Evolutionary conservation across 2,113 vertebrate genomes (phyloP), one percentile per base, ranked within the genome.

Genomic region (Hyperoodon ampullatus): DNA sequence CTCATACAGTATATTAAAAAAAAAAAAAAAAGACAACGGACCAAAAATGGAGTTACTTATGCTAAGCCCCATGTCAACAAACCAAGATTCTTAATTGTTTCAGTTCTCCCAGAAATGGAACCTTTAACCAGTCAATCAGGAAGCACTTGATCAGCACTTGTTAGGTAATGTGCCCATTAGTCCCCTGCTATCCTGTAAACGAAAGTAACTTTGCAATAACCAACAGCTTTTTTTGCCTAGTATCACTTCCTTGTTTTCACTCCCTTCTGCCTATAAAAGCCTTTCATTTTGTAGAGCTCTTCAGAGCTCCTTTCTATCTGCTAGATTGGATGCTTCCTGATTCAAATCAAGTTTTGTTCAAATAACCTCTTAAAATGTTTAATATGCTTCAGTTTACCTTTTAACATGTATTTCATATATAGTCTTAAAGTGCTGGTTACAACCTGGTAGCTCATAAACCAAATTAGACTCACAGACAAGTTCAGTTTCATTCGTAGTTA

Each of bases 401-500:
- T 90, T 55, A 94, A 44, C 70, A 55, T 77, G 26, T 68, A 50
- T 94, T 90, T 35, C 77, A 58, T 26, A 75, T 21, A 42, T 28
- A 50, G 30, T 18, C 21, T 97, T 86, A 39, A 93, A 83, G 42
- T 0, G 23, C 68, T 68, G 55, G 12, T 50, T 18, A 50, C 33
- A 93, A 74, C 26, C 88, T 86, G 66, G 7, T 26, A 74, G 16
- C 39, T 88, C 81, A 58, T 33, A 74, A 75, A 74, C 28, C 63
- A 84, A 58, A 80, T 81, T 58, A 90, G 18, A 93, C 65, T 75
- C 39, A 90, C 11, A 75, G 33, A 70, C 10, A 66, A 60, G n/a
- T 78, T 95, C 92, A 24, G 15, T 80, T 77, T 85, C 42, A 96
- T 42, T 90, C 90, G 12, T 66, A 93, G 47, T 78, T 44, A 42